phyloP scores from a whole-genome alignment of 2,113 vertebrate genomes.

The Aptenodytes forsteri region DNA sequence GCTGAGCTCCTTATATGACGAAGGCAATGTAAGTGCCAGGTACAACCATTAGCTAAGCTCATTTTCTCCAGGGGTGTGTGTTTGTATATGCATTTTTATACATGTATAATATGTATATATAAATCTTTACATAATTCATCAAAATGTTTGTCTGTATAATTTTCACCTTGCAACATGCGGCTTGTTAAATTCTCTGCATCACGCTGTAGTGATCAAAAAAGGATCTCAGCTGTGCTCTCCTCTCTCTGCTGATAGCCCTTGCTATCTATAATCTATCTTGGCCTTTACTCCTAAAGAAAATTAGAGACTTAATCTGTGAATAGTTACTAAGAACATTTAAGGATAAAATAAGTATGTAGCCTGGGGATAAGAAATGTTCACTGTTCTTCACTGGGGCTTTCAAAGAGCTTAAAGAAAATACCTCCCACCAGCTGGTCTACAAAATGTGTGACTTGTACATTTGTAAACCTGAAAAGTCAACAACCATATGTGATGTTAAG shows the following conservation, averaged over 20 bases:
- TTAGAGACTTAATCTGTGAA: slow-evolving; percentile 24
- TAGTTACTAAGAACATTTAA: slow-evolving; percentile 32
- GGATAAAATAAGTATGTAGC: slow-evolving; percentile 50
- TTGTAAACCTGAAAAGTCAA: slow-evolving; percentile 51
- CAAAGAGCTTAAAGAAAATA: slow-evolving; percentile 60
- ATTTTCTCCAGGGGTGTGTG: not conserved
- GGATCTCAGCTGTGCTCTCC: not conserved
- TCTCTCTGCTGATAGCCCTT: not conserved
- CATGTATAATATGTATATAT: not conserved
- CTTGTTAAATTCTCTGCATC: not conserved
- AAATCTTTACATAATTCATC: not conserved
- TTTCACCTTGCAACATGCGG: not conserved
- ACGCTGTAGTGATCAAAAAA: not conserved
- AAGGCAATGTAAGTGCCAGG: not conserved
- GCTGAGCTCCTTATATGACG: not conserved
- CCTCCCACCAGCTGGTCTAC: slow-evolving; percentile 42
- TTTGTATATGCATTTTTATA: not conserved
- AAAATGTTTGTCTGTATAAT: not conserved
- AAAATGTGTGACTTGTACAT: slow-evolving; percentile 50
- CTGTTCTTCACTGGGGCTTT: slow-evolving; percentile 41
- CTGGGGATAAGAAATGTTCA: slow-evolving; percentile 46
- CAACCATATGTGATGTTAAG: slow-evolving; percentile 40
- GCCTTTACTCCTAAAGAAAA: not conserved
- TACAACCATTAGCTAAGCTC: not conserved
- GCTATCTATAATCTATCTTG: not conserved